These are phyloP conservation scores for Ophiothrix spiculata DNA, from an alignment of 35 echinoderm and acorn worm genomes.

Conservation along the genomic window DNA sequence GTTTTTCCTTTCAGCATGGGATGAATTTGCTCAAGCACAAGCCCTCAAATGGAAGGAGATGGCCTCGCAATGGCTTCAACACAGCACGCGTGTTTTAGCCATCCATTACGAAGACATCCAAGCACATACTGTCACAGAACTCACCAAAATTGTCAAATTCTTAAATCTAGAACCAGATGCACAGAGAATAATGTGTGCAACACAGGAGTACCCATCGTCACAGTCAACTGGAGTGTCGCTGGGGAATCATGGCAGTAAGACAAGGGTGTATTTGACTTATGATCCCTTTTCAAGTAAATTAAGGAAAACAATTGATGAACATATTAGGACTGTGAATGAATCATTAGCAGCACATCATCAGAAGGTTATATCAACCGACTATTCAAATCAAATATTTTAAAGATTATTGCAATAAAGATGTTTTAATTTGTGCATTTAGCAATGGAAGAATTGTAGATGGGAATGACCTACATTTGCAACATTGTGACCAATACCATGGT, in stretches of 20 bases:
- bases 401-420: no score
- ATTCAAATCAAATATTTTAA: constrained; percentile 27
- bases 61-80: constrained; percentile 41
- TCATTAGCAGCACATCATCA: constrained; percentile 23
- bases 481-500: no score
- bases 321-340: constrained; percentile 44
- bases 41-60: constrained; percentile 31
- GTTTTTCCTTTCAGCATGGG: constrained; percentile 30
- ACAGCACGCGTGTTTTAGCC: not conserved
- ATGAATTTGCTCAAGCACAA: constrained; percentile 23
- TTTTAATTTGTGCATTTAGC: no score
- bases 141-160: constrained; percentile 48
- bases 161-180: constrained; percentile 25
- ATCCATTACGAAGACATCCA: constrained; percentile 60
- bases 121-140: constrained; percentile 40
- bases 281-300: constrained; percentile 42
- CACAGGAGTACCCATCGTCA: constrained; percentile 63
- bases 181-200: constrained; percentile 53
- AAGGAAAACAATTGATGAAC: constrained; percentile 21
- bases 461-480: no score
- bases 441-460: no score
- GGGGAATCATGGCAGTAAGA: constrained; percentile 47
- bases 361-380: constrained; percentile 27
- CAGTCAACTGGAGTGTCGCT: constrained; percentile 45
- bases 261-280: constrained; percentile 49